phyloP scores from a whole-genome alignment of 2,888 invertebrate genomes.

The Linnaemya tessellans region DNA sequence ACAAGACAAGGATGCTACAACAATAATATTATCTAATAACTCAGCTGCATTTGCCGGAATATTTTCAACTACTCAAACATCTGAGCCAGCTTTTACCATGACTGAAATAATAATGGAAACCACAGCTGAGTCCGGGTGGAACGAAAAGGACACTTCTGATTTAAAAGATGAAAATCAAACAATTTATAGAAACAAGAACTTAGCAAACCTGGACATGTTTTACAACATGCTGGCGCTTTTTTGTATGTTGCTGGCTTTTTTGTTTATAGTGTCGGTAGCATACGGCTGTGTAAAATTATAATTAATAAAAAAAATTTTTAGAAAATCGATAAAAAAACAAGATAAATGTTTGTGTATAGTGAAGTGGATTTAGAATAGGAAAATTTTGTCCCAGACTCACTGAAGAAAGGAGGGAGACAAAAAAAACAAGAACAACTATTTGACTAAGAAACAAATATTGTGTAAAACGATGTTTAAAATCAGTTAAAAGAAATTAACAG shows the following conservation, averaged over 20 bases:
- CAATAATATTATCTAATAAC: too few relatives aligned
- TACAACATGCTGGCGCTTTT: conserved; percentile 11
- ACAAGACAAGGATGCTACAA: not conserved
- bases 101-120: not conserved
- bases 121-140: not conserved
- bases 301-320: not conserved
- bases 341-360: too few relatives aligned
- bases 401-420: too few relatives aligned
- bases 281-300: conserved; percentile 40
- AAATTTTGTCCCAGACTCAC: too few relatives aligned
- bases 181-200: not conserved
- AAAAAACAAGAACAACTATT: too few relatives aligned
- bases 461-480: too few relatives aligned
- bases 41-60: not conserved
- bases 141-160: not conserved
- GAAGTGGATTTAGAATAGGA: too few relatives aligned
- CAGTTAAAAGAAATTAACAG: too few relatives aligned
- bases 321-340: too few relatives aligned
- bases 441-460: too few relatives aligned
- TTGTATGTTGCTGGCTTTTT: conserved; percentile 33
- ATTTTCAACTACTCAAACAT: not conserved
- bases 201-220: not conserved
- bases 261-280: conserved; percentile 15
- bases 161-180: not conserved
- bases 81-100: too few relatives aligned